phyloP scores from a whole-genome alignment of 2,113 vertebrate genomes.

The Pithys albifrons region DNA sequence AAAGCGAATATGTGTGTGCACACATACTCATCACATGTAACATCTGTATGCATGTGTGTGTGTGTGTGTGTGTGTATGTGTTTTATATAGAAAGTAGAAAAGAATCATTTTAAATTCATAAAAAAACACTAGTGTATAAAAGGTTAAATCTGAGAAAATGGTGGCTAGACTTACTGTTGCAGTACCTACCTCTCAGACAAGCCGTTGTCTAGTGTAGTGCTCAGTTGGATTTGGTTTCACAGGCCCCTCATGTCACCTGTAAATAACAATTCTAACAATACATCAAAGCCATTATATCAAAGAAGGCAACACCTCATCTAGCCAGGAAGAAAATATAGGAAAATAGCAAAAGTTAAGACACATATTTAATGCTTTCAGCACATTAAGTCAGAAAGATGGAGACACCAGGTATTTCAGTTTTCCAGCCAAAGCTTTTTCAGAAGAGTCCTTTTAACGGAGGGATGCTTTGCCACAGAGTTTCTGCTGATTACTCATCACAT shows the following conservation, averaged over 20 bases:
- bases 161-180: background rate
- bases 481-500: background rate
- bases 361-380: background rate
- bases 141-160: background rate
- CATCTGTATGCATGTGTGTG: background rate
- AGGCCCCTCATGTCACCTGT: background rate
- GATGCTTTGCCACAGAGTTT: background rate
- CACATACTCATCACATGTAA: accelerated
- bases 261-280: background rate
- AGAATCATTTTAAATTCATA: background rate
- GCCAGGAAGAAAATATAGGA: background rate
- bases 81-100: background rate
- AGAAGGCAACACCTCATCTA: background rate
- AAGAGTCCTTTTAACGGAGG: background rate
- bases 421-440: background rate
- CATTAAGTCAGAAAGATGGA: background rate
- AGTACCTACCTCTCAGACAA: background rate
- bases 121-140: background rate
- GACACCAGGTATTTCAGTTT: background rate
- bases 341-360: background rate
- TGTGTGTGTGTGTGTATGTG: background rate
- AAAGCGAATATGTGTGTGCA: accelerated
- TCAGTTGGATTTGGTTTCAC: background rate
- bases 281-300: background rate
- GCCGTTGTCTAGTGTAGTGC: background rate